phyloP scores from a whole-genome alignment of 2,113 vertebrate species.

The Procavia capensis region DNA sequence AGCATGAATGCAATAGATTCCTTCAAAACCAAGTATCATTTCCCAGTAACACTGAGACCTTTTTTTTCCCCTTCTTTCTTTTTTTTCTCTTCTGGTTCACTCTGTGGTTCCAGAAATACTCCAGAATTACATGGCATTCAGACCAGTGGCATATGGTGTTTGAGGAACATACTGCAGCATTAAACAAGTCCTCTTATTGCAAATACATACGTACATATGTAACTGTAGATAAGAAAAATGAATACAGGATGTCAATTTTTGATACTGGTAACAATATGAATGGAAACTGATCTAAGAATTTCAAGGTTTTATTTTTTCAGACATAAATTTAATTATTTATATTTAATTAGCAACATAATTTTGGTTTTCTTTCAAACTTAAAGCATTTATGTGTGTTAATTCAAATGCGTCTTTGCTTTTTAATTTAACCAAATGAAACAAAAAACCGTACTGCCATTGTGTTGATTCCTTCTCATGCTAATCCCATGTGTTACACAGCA shows the following conservation, averaged over 20 bases:
- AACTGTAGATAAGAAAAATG: neutral
- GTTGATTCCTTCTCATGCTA: neutral
- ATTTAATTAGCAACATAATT: neutral
- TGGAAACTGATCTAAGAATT: neutral
- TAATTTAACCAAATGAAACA: neutral
- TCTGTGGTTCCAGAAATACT: neutral
- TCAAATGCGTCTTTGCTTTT: neutral
- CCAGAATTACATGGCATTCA: neutral
- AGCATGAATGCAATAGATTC: slow-evolving; percentile 26
- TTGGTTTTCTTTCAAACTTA: neutral
- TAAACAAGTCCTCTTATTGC: neutral
- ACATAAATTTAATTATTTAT: neutral
- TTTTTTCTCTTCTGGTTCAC: slow-evolving; percentile 48
- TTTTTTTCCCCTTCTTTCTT: neutral
- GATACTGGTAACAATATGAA: neutral
- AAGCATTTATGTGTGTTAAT: neutral
- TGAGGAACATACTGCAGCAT: neutral
- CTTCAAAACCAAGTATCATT: slow-evolving; percentile 50
- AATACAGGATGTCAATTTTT: neutral
- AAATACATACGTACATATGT: neutral
- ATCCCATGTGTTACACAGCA: neutral
- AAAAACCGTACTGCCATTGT: neutral
- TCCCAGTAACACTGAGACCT: neutral
- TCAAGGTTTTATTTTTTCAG: neutral
- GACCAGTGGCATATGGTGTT: neutral